These are phyloP conservation scores for Chitala chitala DNA, from an alignment of 2,113 vertebrate genomes.

Conservation along the genomic window DNA sequence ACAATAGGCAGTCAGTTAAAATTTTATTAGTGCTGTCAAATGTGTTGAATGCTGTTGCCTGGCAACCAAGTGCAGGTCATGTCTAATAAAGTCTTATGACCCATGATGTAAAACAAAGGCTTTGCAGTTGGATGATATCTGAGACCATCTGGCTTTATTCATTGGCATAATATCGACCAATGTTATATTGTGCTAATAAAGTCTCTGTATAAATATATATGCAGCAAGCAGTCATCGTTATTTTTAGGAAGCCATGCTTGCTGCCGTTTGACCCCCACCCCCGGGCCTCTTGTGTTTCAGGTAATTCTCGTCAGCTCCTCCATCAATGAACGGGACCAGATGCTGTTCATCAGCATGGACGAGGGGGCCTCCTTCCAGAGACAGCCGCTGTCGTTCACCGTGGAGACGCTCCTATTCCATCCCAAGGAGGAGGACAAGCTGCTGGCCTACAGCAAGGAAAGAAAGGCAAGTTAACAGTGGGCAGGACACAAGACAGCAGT, in stretches of 20 bases:
- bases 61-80: background rate
- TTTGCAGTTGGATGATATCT: background rate
- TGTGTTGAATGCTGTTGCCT: background rate
- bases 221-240: background rate
- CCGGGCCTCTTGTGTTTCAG: constrained; percentile 58
- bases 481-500: background rate
- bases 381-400: constrained; percentile 74
- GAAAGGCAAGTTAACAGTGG: constrained; percentile 62
- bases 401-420: constrained; percentile 85
- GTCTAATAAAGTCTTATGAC: background rate
- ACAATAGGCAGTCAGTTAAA: background rate
- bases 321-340: constrained; percentile 83
- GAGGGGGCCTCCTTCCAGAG: constrained; percentile 90
- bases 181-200: background rate
- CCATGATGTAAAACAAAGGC: background rate
- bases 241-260: no score
- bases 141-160: background rate
- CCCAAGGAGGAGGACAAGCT: constrained; percentile 90
- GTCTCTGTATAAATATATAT: background rate
- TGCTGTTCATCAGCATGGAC: constrained; percentile 85
- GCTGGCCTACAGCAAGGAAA: constrained; percentile 82
- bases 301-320: constrained; percentile 89
- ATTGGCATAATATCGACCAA: background rate
- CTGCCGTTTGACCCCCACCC: no score
- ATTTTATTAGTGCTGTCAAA: no score